Percentiles rank a stretch among this genome's conserved stretches.
phyloP scores from a whole-genome alignment of 2,113 vertebrate genomes.

The Herpailurus yagouaroundi region DNA sequence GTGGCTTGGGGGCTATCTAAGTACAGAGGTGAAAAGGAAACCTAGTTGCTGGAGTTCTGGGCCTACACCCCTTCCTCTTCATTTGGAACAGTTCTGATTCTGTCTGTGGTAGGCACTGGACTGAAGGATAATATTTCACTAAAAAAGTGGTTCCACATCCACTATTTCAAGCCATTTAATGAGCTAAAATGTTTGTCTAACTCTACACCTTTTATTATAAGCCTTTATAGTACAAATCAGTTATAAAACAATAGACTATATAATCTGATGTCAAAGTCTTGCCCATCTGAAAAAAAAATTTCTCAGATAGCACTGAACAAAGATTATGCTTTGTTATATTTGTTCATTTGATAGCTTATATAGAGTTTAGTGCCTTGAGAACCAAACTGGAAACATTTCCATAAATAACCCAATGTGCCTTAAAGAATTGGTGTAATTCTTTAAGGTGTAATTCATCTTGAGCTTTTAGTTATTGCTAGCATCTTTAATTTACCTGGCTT shows the following conservation, averaged over 20 bases:
- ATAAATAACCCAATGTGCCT: constrained; percentile 38
- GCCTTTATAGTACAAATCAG: neutral
- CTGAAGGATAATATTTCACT: neutral
- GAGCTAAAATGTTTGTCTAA: neutral
- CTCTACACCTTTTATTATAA: neutral
- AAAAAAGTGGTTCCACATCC: neutral
- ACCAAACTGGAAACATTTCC: constrained; percentile 47
- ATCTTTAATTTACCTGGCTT: constrained; percentile 73
- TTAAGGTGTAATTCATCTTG: constrained; percentile 33
- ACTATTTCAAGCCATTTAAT: neutral
- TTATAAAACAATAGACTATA: neutral
- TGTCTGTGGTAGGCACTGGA: neutral
- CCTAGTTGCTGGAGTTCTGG: neutral
- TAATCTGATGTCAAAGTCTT: constrained; percentile 9
- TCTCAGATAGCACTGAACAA: neutral
- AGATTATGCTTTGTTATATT: constrained; percentile 5
- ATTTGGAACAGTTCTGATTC: neutral
- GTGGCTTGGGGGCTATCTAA: neutral
- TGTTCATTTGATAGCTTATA: constrained; percentile 68
- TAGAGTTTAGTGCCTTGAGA: constrained; percentile 65
- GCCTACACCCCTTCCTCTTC: neutral
- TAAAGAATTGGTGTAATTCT: constrained; percentile 61
- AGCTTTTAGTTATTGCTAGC: constrained; percentile 75
- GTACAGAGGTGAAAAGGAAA: too few relatives aligned
- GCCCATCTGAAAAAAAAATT: constrained; percentile 45